A percentile compares a stretch with the other conserved stretches of the same genome.
phyloP scores from a whole-genome alignment of 2,113 vertebrate species.

The Myrmecobius fasciatus region DNA sequence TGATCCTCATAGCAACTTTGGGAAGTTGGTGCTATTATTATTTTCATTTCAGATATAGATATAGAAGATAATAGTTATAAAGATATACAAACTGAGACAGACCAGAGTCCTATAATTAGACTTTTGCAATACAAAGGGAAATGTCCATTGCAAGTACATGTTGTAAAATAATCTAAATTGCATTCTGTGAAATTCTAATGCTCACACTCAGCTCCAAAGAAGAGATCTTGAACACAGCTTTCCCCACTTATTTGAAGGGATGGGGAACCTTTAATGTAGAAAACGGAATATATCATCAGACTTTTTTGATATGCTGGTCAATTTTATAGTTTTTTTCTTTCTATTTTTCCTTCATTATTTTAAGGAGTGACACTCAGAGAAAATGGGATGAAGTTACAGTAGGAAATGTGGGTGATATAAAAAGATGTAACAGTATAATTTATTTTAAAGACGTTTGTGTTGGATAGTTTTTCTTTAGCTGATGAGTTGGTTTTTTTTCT shows the following conservation, averaged over 20 bases:
- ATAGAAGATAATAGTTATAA: background rate
- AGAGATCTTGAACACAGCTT: background rate
- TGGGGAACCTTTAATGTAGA: background rate
- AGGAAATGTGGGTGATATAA: background rate
- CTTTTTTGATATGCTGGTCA: background rate
- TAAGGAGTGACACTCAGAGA: background rate
- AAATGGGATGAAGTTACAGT: background rate
- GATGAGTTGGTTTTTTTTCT: background rate
- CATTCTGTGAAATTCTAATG: background rate
- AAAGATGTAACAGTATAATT: background rate
- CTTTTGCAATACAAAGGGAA: background rate
- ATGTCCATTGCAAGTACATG: background rate
- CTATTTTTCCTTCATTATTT: background rate
- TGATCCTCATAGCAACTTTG: background rate
- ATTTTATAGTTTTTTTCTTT: background rate
- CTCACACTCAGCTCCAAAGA: background rate
- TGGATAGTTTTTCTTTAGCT: background rate
- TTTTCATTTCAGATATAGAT: background rate
- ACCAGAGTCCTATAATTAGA: background rate
- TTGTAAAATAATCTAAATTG: background rate
- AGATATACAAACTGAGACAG: background rate
- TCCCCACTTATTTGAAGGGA: background rate
- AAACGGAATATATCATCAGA: background rate
- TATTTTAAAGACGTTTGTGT: background rate
- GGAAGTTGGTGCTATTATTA: background rate